Base-by-base conservation (phyloP, 2,797 vertebrate species). In the Chaunax sp. region DNA sequence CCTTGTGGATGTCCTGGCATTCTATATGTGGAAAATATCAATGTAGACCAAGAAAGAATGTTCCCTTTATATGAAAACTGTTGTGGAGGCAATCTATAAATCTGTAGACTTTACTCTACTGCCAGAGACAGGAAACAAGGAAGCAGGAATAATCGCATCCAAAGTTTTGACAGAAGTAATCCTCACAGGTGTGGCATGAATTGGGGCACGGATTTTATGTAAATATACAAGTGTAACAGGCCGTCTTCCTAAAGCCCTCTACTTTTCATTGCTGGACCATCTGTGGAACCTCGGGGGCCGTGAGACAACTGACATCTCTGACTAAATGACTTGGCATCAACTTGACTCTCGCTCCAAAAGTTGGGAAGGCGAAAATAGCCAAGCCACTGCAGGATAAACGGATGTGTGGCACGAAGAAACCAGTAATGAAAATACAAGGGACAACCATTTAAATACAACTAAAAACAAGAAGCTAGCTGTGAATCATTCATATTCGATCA, bases 271-370 rank as follows among this genome's bases (percentile, higher is more conserved):
- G 45, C 35, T 23, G 64, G 64, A 74, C 66, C 86, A 85, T 82
- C 85, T 80, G 84, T 80, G 74, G 65, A 65, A 35, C 33, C 33
- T 35, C 6, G 1, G 69, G 77, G 75, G 57, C 81, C 1, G 43
- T 2, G 33, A 64, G 71, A 35, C 60, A 20, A 63, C 70, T 47
- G 64, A 74, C 69, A 83, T 75, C 46, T 82, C 64, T 43, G 54
- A 46, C 78, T 65, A 77, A 85, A 86, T 85, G 82, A 84, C 82
- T 86, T 90, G 81, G 87, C 74, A 62, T 43, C 1, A 8, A 64
- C 61, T 45, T 1, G 43, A 67, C 64, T 50, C 11, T 1, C 43
- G 53, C 74, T 62, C 86, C 85, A 75, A 87, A 87, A 35, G 33
- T 35, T 35, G 33, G 33, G 33, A 35, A 35, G 9, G 33, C 12